A percentile compares a stretch with the other conserved stretches of the same genome.
Evolutionary conservation across 2,797 vertebrate species (phyloP).

Genomic region (Pteropus rufus): DNA sequence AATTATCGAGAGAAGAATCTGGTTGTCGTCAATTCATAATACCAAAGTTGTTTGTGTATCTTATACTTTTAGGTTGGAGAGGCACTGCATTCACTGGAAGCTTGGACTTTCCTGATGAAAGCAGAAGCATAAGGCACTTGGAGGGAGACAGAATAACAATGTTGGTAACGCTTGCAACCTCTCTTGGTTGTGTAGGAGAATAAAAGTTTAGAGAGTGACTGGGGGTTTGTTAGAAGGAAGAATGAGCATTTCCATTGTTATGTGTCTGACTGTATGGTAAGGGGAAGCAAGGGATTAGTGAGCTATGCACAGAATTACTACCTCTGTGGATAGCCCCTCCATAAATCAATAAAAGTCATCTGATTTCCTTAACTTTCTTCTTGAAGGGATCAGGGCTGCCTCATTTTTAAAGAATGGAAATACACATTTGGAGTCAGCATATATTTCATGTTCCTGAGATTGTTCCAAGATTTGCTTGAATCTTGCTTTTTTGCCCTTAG

Average conservation of each 20-base stretch:
- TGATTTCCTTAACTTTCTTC: conserved; percentile 44
- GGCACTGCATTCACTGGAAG: not conserved
- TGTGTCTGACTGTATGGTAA: not conserved
- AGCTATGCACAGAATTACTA: not conserved
- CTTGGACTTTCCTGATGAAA: not conserved
- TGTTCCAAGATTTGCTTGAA: not conserved
- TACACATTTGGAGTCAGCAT: not conserved
- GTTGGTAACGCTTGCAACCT: not conserved
- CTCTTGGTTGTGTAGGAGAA: not conserved
- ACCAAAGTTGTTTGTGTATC: not conserved
- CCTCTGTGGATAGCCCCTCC: not conserved
- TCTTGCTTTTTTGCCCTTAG: conserved; percentile 41
- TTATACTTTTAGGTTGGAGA: not conserved
- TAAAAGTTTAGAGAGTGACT: not conserved
- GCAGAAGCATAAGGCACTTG: not conserved
- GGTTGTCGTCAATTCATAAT: not conserved
- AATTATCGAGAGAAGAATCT: not conserved
- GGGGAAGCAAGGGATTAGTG: not conserved
- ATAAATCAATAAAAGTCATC: conserved; percentile 1
- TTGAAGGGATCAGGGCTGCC: not conserved
- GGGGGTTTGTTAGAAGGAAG: not conserved
- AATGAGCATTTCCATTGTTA: not conserved
- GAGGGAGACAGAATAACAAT: not conserved
- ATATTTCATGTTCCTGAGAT: conserved; percentile 11
- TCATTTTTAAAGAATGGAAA: conserved; percentile 46